Evolutionary conservation across 2,797 vertebrate species (phyloP).

Genomic region (Sebastes ruberrimus): DNA sequence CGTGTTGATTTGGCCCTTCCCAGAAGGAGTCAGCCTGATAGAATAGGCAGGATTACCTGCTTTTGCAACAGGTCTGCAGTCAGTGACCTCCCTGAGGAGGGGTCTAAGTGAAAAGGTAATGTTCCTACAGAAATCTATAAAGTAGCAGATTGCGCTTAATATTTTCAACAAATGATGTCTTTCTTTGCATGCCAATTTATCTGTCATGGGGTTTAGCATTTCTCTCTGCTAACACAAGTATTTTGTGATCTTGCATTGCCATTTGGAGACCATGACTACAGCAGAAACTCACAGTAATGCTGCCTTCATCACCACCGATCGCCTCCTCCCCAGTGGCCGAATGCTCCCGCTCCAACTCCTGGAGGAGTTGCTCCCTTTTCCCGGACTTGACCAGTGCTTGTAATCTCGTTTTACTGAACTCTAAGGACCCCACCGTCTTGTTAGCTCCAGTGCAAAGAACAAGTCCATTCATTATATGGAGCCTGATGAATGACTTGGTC

Average conservation of each 20-base stretch:
- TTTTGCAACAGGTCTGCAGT: slow-evolving; percentile 36
- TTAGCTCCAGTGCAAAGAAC: slow-evolving; percentile 83
- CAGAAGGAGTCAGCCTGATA: not conserved
- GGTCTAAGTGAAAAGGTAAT: not conserved
- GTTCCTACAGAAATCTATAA: slow-evolving; percentile 33
- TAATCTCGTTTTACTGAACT: slow-evolving; percentile 86
- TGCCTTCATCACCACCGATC: slow-evolving; percentile 26
- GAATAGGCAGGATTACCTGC: slow-evolving; percentile 3
- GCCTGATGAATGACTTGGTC: slow-evolving; percentile 87
- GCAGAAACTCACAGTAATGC: slow-evolving; percentile 43
- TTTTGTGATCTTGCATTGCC: slow-evolving; percentile 12
- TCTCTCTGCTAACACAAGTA: not conserved
- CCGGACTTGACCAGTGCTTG: slow-evolving; percentile 81
- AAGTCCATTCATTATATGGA: slow-evolving; percentile 87
- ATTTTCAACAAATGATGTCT: not conserved
- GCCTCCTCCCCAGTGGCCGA: slow-evolving; percentile 11
- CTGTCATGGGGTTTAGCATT: not conserved
- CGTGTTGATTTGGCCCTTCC: slow-evolving; percentile 1
- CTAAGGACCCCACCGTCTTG: slow-evolving; percentile 84
- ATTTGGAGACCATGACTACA: slow-evolving; percentile 38
- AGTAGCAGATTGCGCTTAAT: not conserved
- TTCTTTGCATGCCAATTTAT: slow-evolving; percentile 22
- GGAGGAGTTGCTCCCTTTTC: slow-evolving; percentile 74
- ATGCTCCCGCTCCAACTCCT: slow-evolving; percentile 60
- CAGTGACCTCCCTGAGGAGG: slow-evolving; percentile 25